Conservation (phyloP, 2,888 invertebrate species). For the Chrysotoxum bicinctum region DNA sequence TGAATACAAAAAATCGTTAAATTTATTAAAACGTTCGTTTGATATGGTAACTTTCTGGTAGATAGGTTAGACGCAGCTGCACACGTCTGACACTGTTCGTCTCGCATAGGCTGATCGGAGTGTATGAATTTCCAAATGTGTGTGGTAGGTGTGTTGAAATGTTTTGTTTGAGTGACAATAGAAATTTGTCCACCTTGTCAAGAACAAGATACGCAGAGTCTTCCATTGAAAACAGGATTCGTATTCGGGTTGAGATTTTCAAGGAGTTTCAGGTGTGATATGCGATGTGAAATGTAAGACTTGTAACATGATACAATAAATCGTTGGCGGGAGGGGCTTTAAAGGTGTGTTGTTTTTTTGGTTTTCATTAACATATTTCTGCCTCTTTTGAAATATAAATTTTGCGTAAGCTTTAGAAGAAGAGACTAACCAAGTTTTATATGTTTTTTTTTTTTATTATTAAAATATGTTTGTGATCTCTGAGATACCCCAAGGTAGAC, state of each 20-base stretch:
- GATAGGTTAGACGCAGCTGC: conserved; percentile 7
- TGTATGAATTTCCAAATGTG: conserved; percentile 21
- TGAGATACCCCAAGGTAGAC: too few species aligned
- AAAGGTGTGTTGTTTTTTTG: neutral
- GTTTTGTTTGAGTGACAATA: conserved; percentile 64
- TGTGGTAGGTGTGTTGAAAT: conserved; percentile 64
- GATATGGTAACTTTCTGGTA: conserved; percentile 1
- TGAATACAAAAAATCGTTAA: conserved; percentile 54
- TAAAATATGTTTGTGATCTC: too few species aligned
- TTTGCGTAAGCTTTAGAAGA: too few species aligned
- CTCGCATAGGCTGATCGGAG: neutral
- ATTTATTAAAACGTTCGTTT: conserved; percentile 55
- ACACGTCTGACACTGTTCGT: neutral
- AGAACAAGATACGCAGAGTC: neutral
- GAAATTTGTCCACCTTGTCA: conserved; percentile 45
- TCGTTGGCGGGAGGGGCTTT: neutral
- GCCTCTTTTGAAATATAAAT: neutral
- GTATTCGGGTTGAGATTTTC: neutral
- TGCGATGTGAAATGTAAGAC: conserved; percentile 12
- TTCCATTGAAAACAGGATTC: conserved; percentile 47
- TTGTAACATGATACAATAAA: conserved; percentile 19
- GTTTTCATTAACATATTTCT: neutral
- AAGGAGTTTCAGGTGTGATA: conserved; percentile 33
- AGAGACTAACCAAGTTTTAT: too few species aligned
- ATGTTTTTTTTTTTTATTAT: too few species aligned